These are phyloP conservation scores for Pinctada fucata DNA, from an alignment of 2,888 invertebrate species.

Conservation along the genomic window DNA sequence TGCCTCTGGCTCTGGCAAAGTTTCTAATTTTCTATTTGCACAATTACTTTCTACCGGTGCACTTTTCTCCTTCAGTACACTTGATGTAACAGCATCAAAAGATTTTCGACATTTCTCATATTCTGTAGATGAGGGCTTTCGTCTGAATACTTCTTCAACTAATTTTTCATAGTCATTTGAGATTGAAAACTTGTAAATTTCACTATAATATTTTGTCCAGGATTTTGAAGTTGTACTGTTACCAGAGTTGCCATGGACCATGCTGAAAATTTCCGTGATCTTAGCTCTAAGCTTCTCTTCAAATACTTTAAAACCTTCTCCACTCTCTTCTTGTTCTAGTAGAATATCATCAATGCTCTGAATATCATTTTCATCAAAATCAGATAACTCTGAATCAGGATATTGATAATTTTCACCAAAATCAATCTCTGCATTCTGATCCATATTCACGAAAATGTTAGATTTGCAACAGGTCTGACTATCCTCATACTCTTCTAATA, in stretches of 20 bases:
- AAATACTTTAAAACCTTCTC: neutral
- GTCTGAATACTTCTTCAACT: neutral
- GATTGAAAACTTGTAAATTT: neutral
- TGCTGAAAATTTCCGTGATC: neutral
- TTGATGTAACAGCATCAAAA: neutral
- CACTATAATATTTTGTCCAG: neutral
- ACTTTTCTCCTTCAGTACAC: neutral
- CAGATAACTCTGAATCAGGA: slow-evolving; percentile 3
- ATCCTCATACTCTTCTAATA: neutral
- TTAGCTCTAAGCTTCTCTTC: neutral
- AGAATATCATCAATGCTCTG: neutral
- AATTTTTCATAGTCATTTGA: neutral
- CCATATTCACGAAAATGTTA: neutral
- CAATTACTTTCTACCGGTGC: neutral
- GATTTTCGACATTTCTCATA: neutral
- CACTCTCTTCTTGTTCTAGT: neutral
- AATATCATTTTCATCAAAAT: slow-evolving; percentile 12
- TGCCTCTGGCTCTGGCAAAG: neutral
- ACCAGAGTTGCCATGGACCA: neutral
- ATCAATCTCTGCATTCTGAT: neutral
- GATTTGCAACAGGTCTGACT: slow-evolving; percentile 3
- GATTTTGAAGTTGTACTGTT: neutral
- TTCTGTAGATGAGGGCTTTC: neutral
- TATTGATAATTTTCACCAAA: neutral
- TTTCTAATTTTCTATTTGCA: neutral